These are phyloP conservation scores for Sinocyclocheilus rhinocerous DNA, from an alignment of 2,113 vertebrate genomes.

Conservation along the genomic window DNA sequence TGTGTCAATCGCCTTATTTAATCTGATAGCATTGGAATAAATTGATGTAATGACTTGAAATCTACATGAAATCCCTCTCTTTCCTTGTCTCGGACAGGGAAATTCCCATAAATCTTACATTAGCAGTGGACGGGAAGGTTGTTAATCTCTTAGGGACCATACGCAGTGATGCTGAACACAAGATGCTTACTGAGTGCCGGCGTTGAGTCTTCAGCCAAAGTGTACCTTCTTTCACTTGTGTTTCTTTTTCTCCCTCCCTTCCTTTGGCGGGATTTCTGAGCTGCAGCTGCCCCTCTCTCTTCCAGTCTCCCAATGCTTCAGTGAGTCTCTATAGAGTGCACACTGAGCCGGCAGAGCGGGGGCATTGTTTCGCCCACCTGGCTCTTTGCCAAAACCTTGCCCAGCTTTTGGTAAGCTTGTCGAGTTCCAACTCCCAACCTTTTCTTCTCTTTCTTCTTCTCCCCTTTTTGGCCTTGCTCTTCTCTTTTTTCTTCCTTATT, in stretches of 20 bases:
- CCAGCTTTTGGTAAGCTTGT: conserved; percentile 67
- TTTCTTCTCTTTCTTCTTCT: conserved; percentile 59
- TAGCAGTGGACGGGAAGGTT: neutral
- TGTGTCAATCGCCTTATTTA: neutral
- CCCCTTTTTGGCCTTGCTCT: conserved; percentile 11
- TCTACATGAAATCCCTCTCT: neutral
- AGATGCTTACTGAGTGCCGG: conserved; percentile 18
- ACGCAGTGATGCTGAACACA: neutral
- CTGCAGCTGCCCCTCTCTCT: conserved; percentile 59
- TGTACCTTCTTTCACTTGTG: conserved; percentile 26
- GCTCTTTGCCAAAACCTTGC: conserved; percentile 68
- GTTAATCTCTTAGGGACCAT: neutral
- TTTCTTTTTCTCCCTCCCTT: neutral
- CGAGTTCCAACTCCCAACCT: conserved; percentile 67
- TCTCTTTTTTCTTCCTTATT: conserved; percentile 53
- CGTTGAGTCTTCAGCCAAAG: conserved; percentile 23
- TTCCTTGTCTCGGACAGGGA: neutral
- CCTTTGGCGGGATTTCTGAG: conserved; percentile 48
- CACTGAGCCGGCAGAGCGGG: conserved; percentile 62
- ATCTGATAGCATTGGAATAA: neutral
- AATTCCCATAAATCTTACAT: conserved; percentile 4
- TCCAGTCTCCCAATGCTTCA: conserved; percentile 71
- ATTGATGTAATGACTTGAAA: neutral
- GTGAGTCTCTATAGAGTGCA: conserved; percentile 68
- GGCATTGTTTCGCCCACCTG: conserved; percentile 70